Base-by-base conservation (phyloP, 2,113 vertebrate genomes). In the Ochotona curzoniae region DNA sequence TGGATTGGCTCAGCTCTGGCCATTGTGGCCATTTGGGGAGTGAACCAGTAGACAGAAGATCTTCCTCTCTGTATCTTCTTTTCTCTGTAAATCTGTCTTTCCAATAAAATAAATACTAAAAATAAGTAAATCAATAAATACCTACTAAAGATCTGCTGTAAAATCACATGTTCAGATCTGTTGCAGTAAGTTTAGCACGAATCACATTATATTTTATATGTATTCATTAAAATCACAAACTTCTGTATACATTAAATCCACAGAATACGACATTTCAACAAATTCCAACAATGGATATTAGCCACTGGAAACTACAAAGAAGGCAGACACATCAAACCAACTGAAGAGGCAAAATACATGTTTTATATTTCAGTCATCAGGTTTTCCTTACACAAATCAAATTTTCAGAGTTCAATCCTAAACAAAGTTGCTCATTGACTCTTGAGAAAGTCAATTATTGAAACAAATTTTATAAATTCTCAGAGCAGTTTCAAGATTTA, bases 171-270 rank as follows among this genome's bases (percentile, higher is more conserved):
- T 96, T 80, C 32, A 89, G 51, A 60, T 61, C 51, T 87, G 49
- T 78, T 74, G 51, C 13, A 75, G 23, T 30, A 85, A 21, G 17
- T 1, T 64, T 44, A 82, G 14, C 74, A 71, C 35, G 28, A 82
- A 60, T 74, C 76, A 7, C 12, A 26, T 70, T 69, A 71, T 44
- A 74, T 8, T 75, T 82, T 70, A 44, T 23, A 1, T 64, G 12
- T 44, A 82, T 64, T 87, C 69, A 94, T 73, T 85, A 83, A 96
- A 96, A 92, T 20, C 32, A 87, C 25, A 83, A 60, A 91, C 25
- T 67, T 85, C 60, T 79, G 78, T 17, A 81, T 4, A 90, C 89
- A 69, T 83, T 64, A 83, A 86, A 86, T 84, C 47, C 49, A 91
- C 57, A 47, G 30, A 94, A 90, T 73, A 78, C n/a, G n/a, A 74